Conservation (phyloP, 1,140 invertebrate genomes). For the Temnothorax curvispinosus region DNA sequence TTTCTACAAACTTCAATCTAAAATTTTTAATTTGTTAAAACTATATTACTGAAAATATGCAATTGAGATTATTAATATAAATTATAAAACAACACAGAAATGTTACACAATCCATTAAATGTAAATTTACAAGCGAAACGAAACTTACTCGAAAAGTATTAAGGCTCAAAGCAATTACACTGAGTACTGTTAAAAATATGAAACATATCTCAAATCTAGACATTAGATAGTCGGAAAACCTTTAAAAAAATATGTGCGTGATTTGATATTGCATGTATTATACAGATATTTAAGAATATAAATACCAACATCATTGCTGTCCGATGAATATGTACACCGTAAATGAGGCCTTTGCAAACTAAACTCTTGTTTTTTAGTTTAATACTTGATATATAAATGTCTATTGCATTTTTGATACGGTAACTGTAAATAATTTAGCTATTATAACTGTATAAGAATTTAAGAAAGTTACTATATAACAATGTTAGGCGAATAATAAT, state of each 20-base stretch:
- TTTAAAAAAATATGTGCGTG: neutral
- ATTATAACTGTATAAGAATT: neutral
- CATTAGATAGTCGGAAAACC: neutral
- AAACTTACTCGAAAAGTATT: conserved; percentile 27
- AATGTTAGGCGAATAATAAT: too few species aligned
- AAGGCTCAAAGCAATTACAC: neutral
- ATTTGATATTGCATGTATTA: neutral
- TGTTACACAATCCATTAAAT: too few species aligned
- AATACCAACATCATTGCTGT: neutral
- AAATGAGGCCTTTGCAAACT: neutral
- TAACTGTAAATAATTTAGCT: conserved; percentile 4
- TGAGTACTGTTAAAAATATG: neutral
- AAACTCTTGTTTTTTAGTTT: neutral
- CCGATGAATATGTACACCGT: conserved; percentile 1
- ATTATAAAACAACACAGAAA: neutral
- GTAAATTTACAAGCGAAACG: too few species aligned
- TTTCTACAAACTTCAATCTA: neutral
- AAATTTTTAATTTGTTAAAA: neutral
- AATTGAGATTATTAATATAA: neutral
- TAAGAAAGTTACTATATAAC: neutral
- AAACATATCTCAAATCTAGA: neutral
- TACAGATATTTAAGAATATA: neutral
- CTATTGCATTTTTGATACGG: neutral
- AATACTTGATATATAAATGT: neutral
- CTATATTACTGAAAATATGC: neutral